Evolutionary conservation across 2,888 invertebrate species (phyloP).

Genomic region (Pimpla rufipes): DNA sequence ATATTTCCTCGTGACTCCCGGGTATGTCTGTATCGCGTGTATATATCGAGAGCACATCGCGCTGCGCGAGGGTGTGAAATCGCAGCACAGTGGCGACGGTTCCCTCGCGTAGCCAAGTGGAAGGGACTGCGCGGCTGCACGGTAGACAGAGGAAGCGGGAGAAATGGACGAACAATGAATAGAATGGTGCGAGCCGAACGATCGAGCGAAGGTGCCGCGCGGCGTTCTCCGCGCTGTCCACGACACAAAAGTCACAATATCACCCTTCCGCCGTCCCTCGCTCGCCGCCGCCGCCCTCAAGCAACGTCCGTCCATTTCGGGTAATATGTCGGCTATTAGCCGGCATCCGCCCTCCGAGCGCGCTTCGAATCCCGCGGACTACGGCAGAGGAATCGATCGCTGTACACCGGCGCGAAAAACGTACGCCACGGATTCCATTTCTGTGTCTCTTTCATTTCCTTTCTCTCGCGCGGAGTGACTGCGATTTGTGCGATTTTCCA

Average conservation of each 20-base stretch:
- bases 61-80: slow-evolving; percentile 54
- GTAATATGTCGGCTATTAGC: slow-evolving; percentile 78
- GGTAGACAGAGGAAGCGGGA: slow-evolving; percentile 43
- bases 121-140: slow-evolving; percentile 47
- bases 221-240: slow-evolving; percentile 39
- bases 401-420: slow-evolving; percentile 12
- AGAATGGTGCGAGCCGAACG: slow-evolving; percentile 58
- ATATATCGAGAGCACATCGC: slow-evolving; percentile 49
- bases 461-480: slow-evolving; percentile 48
- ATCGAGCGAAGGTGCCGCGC: slow-evolving; percentile 55
- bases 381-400: slow-evolving; percentile 60
- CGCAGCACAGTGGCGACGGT: slow-evolving; percentile 40
- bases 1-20: slow-evolving; percentile 32
- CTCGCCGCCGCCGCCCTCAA: too few relatives aligned
- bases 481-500: slow-evolving; percentile 63
- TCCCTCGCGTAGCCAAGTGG: slow-evolving; percentile 53
- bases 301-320: slow-evolving; percentile 74
- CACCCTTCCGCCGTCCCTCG: slow-evolving; percentile 50
- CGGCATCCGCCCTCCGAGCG: slow-evolving; percentile 72
- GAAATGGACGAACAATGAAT: slow-evolving; percentile 65
- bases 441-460: slow-evolving; percentile 42
- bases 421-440: slow-evolving; percentile 30
- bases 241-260: slow-evolving; percentile 71
- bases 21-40: slow-evolving; percentile 41
- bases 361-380: slow-evolving; percentile 37